Conservation (phyloP, 2,797 vertebrate species). For the Sebastes trivittatus region DNA sequence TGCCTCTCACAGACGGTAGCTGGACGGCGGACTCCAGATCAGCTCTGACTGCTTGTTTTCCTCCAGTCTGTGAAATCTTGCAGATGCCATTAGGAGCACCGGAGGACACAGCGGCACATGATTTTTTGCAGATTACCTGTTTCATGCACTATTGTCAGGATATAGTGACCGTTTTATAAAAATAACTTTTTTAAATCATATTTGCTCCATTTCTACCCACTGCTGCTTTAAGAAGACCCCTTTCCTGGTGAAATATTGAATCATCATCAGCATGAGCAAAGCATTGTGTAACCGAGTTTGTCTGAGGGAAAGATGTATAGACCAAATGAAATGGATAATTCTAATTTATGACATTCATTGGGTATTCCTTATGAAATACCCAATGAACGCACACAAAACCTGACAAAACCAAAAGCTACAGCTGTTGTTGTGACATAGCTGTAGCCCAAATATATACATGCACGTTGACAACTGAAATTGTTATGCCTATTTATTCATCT, state of each 20-base stretch:
- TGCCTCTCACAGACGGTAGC: no score
- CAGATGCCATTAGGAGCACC: no score
- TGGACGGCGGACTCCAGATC: fast-evolving
- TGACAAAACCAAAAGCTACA: neutral
- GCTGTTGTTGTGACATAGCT: neutral
- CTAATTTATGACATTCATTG: neutral
- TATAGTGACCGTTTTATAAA: no score
- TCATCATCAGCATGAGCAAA: neutral
- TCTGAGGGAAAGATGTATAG: neutral
- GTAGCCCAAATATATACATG: neutral
- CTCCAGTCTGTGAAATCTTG: no score
- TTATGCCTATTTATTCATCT: no score
- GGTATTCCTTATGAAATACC: neutral
- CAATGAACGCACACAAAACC: neutral
- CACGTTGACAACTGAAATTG: neutral
- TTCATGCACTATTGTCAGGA: no score
- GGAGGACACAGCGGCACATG: fast-evolving
- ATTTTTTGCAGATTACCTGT: no score
- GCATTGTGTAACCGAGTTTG: neutral
- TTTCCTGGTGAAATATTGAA: neutral
- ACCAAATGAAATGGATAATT: neutral
- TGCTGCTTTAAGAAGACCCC: neutral
- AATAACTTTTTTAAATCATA: no score
- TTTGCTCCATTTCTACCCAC: no score
- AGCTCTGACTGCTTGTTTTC: no score